Percentiles rank a stretch among this genome's conserved stretches.
Evolutionary conservation across 2,888 invertebrate species (phyloP).

Genomic region (Trichogramma evanescens): DNA sequence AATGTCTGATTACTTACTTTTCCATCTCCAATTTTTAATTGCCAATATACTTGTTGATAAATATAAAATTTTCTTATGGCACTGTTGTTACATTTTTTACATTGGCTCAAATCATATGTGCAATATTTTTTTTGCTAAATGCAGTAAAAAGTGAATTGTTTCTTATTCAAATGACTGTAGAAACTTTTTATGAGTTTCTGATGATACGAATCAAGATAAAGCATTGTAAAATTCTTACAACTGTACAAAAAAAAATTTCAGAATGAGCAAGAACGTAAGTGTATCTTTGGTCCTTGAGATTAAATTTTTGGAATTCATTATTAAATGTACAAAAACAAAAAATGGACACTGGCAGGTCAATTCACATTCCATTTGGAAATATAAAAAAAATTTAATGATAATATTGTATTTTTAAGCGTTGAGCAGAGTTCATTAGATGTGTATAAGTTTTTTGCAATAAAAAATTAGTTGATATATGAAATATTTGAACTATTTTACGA

Average conservation of each 20-base stretch:
- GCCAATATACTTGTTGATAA: too few relatives aligned
- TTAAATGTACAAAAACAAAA: not conserved
- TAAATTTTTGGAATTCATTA: constrained; percentile 15
- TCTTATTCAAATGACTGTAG: constrained; percentile 5
- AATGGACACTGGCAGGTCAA: not conserved
- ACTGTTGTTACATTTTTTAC: constrained; percentile 20
- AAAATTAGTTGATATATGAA: constrained; percentile 16
- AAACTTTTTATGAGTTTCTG: constrained; percentile 14
- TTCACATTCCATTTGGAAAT: too few relatives aligned
- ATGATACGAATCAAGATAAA: constrained; percentile 27
- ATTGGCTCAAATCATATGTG: constrained; percentile 18
- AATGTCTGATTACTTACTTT: too few relatives aligned
- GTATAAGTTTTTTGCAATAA: not conserved
- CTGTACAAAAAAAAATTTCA: constrained; percentile 24
- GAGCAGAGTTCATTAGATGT: not conserved
- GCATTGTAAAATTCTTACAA: constrained; percentile 33
- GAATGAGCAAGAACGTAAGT: constrained; percentile 24
- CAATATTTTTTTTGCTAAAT: constrained; percentile 3
- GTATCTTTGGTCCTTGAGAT: constrained; percentile 45
- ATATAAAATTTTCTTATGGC: constrained; percentile 18
- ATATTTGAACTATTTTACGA: constrained; percentile 30
- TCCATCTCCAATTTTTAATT: too few relatives aligned
- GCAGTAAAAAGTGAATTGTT: constrained; percentile 8
- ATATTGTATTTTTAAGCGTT: not conserved
- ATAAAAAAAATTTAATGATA: not conserved